A percentile compares a stretch with the other conserved stretches of the same genome.
These are phyloP conservation scores for Gadopsis marmoratus DNA, from an alignment of 2,797 vertebrate species.

Conservation along the genomic window DNA sequence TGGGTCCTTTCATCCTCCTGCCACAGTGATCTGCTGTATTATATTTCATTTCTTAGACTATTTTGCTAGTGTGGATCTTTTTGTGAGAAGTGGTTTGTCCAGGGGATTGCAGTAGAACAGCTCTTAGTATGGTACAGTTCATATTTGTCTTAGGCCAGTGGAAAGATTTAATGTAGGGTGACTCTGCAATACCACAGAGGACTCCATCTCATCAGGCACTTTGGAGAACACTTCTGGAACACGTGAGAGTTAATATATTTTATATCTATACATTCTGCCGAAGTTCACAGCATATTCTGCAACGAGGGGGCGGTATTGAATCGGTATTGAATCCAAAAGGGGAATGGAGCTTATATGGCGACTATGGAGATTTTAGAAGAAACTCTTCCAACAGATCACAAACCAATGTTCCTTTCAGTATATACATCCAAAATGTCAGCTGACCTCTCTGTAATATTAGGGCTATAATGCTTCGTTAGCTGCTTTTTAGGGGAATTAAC, in stretches of 20 bases:
- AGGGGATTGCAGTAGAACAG: constrained; percentile 46
- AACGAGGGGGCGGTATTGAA: constrained; percentile 15
- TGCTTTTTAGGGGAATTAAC: not conserved
- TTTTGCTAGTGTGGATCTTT: constrained; percentile 61
- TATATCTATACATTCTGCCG: constrained; percentile 68
- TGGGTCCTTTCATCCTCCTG: constrained; percentile 30
- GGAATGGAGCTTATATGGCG: constrained; percentile 22
- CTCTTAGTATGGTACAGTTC: constrained; percentile 44
- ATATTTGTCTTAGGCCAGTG: constrained; percentile 51
- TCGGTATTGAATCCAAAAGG: constrained; percentile 63
- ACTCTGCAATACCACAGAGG: constrained; percentile 41
- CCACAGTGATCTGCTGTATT: constrained; percentile 63
- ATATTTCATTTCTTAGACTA: constrained; percentile 66
- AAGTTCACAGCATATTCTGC: constrained; percentile 65
- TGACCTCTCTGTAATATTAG: constrained; percentile 1
- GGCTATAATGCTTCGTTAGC: not conserved
- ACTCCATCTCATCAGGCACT: constrained; percentile 57
- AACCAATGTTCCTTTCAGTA: constrained; percentile 36
- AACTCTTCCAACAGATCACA: constrained; percentile 43
- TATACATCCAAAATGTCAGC: constrained; percentile 22
- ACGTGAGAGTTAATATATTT: constrained; percentile 65
- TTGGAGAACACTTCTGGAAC: constrained; percentile 56
- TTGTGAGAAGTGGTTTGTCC: constrained; percentile 56
- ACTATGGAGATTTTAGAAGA: constrained; percentile 17
- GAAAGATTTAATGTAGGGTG: constrained; percentile 39